These are phyloP conservation scores for Metridium senile DNA, from an alignment of 92 coral and sea anemone species.

Conservation along the genomic window DNA sequence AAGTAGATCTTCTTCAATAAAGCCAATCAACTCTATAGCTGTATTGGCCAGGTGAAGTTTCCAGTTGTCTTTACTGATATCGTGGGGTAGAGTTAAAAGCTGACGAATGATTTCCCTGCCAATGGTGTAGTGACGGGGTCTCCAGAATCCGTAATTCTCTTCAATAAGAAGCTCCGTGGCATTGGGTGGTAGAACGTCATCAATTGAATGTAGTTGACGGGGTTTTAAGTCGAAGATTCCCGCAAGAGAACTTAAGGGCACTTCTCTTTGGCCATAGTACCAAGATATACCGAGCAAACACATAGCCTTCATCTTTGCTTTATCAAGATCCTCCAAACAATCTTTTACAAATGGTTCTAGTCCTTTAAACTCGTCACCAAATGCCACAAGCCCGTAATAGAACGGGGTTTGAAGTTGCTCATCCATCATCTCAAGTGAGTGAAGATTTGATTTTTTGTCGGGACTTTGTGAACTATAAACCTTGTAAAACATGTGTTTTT, in stretches of 20 bases:
- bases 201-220: conserved; percentile 29
- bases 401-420: conserved; percentile 59
- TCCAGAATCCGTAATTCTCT: conserved; percentile 54
- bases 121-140: conserved; percentile 51
- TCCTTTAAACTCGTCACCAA: conserved; percentile 52
- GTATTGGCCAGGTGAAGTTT: conserved; percentile 37
- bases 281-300: conserved; percentile 59
- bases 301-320: conserved; percentile 17
- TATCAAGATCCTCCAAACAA: conserved; percentile 35
- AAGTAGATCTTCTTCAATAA: conserved; percentile 39
- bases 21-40: conserved; percentile 35
- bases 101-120: conserved; percentile 43
- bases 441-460: conserved; percentile 10
- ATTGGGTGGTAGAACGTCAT: conserved; percentile 14
- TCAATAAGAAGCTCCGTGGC: conserved; percentile 55
- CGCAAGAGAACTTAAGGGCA: conserved; percentile 31
- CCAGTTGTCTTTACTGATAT: conserved; percentile 48
- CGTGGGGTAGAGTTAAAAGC: conserved; percentile 31
- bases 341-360: conserved; percentile 59
- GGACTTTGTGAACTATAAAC: conserved; percentile 40
- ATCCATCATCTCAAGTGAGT: not conserved
- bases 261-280: conserved; percentile 53
- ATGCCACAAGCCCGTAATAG: conserved; percentile 54
- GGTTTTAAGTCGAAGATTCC: conserved; percentile 20
- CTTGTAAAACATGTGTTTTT: conserved; percentile 20